Evolutionary conservation across 2,113 vertebrate genomes (phyloP), one percentile per base, ranked within the genome.

Genomic region (Charadrius vociferus): DNA sequence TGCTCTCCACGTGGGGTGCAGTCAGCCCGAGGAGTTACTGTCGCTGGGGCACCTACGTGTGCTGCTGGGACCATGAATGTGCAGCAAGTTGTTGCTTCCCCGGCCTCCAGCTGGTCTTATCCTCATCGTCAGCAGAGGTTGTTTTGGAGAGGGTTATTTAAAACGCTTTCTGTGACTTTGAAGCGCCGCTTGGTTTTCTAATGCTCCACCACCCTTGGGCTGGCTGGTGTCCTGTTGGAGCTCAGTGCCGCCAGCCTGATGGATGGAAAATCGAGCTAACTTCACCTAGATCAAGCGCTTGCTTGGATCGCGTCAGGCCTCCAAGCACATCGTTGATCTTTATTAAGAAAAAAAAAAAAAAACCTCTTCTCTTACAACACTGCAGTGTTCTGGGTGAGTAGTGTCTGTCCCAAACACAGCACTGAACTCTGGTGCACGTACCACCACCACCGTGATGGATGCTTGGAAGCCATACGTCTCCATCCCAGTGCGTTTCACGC

Each of bases 401-500:
- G 77, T 49, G 49, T 14, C 30, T 23, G 5, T 21, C 55, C 49
- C 23, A 4, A 37, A 17, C 29, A 17, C 29, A 21, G 41, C 23
- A 14, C 27, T 14, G 49, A 29, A 5, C 41, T 26, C 11, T 3
- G 43, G 8, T 29, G 37, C 27, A 6, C 3, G 26, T 49, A 7
- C 49, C 41, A 12, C 56, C 4, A 15, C 4, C 43, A 7, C 49
- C 1, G 0, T 7, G 55, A 14, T 10, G 55, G 55, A 26, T 6
- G 1, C 20, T 53, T 39, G 0, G 4, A 41, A 84, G 68, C 5
- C 1, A 1, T 23, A 15, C 3, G 3, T 23, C 30, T 61, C 3
- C 29, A 10, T 59, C 52, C 32, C 23, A 6, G 37, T 9, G 14
- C 7, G 0, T 79, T 30, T 53, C 1, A 0, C 12, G 45, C 30